Conservation (phyloP, 2,888 invertebrate species). For the Andrena bicolor region DNA sequence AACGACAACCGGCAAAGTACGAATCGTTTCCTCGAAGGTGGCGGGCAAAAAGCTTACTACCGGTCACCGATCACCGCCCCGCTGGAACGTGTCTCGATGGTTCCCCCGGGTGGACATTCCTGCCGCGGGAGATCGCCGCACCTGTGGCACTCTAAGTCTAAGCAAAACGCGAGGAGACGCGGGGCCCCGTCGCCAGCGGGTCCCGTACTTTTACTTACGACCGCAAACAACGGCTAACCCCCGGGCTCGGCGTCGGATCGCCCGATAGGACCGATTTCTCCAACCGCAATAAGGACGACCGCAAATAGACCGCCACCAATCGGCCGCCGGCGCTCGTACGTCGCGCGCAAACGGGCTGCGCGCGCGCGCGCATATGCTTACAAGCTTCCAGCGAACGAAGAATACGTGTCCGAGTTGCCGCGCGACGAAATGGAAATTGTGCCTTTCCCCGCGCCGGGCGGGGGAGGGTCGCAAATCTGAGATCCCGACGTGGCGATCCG, state of each 20-base stretch:
- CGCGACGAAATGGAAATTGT: conserved; percentile 9
- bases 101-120: conserved; percentile 19
- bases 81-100: conserved; percentile 23
- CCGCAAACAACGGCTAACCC: conserved; percentile 28
- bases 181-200: conserved; percentile 14
- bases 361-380: background rate
- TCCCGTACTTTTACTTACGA: conserved; percentile 50
- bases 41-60: conserved; percentile 15
- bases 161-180: conserved; percentile 27
- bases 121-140: background rate
- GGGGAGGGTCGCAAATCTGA: background rate
- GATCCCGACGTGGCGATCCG: conserved; percentile 45
- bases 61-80: conserved; percentile 17
- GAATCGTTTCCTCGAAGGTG: conserved; percentile 5
- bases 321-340: conserved; percentile 3
- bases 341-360: background rate
- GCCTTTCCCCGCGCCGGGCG: background rate
- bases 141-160: background rate
- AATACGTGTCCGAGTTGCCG: background rate
- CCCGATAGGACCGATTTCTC: conserved; percentile 51
- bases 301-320: conserved; percentile 38
- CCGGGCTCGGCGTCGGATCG: conserved; percentile 41
- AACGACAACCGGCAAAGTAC: background rate
- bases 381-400: conserved; percentile 21
- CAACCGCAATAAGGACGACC: conserved; percentile 55